Evolutionary conservation across 2,113 vertebrate species (phyloP).

Genomic region (Agelaius phoeniceus): DNA sequence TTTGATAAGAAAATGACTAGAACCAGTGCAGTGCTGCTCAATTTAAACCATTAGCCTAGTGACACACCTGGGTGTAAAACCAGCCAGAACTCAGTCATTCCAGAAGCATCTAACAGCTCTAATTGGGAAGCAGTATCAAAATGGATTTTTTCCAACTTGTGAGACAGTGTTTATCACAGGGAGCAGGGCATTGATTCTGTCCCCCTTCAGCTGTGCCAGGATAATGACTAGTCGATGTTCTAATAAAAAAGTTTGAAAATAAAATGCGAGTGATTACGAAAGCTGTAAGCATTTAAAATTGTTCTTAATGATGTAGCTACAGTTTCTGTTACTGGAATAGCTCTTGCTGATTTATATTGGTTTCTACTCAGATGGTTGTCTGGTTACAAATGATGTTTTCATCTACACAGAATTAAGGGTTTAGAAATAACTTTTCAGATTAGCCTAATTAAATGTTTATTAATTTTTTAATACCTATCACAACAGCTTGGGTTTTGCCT

Average conservation of each 20-base stretch:
- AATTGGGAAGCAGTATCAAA: constrained; percentile 68
- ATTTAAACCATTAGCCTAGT: constrained; percentile 47
- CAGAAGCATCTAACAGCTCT: constrained; percentile 52
- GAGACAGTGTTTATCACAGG: constrained; percentile 70
- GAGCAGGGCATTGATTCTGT: constrained; percentile 62
- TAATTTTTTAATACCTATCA: constrained; percentile 16
- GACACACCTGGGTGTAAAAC: constrained; percentile 37
- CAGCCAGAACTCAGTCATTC: constrained; percentile 41
- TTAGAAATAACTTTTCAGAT: constrained; percentile 29
- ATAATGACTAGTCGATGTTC: constrained; percentile 48
- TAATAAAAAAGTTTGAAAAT: constrained; percentile 67
- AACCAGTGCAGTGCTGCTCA: neutral
- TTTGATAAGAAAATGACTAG: constrained; percentile 1
- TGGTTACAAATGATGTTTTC: constrained; percentile 44
- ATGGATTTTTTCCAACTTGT: constrained; percentile 70
- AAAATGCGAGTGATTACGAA: constrained; percentile 50
- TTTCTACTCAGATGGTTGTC: constrained; percentile 37
- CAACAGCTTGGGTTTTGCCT: neutral
- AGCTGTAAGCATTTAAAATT: constrained; percentile 50
- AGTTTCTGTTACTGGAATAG: constrained; percentile 29
- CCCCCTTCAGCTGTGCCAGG: constrained; percentile 41
- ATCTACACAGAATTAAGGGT: constrained; percentile 14
- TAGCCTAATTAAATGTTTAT: constrained; percentile 41
- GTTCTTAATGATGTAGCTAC: constrained; percentile 40
- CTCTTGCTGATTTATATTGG: constrained; percentile 46